phyloP scores from a whole-genome alignment of 2,888 invertebrate species.

The Exephanes ischioxanthus region DNA sequence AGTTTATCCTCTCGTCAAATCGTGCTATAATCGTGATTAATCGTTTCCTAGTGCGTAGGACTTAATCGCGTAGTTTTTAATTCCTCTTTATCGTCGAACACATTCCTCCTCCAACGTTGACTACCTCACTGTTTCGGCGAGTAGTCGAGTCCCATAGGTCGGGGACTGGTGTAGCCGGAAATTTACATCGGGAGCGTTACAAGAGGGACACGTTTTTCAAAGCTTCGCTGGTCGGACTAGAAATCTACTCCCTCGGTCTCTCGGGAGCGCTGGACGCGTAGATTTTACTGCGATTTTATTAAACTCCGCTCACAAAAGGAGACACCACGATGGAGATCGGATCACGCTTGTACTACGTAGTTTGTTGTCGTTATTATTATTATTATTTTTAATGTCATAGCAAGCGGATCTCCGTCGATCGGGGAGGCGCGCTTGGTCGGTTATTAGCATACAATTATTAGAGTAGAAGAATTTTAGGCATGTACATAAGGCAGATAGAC shows the following conservation, averaged over 20 bases:
- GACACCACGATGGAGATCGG: slow-evolving; percentile 2
- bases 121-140: slow-evolving; percentile 62
- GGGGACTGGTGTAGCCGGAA: slow-evolving; percentile 7
- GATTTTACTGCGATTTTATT: not conserved
- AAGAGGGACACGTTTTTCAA: slow-evolving; percentile 2
- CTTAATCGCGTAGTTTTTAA: slow-evolving; percentile 3
- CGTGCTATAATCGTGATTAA: slow-evolving; percentile 28
- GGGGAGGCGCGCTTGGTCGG: slow-evolving; percentile 20
- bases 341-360: not conserved
- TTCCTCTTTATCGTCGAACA: not conserved
- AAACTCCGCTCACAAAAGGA: not conserved
- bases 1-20: slow-evolving; percentile 41
- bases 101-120: slow-evolving; percentile 41
- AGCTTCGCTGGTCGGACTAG: slow-evolving; percentile 52
- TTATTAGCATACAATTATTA: slow-evolving; percentile 30
- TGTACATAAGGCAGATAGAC: slow-evolving; percentile 52
- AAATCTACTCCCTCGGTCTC: not conserved
- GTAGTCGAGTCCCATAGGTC: slow-evolving; percentile 31
- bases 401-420: slow-evolving; percentile 53
- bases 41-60: slow-evolving; percentile 17
- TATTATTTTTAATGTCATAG: slow-evolving; percentile 11
- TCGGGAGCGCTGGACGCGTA: slow-evolving; percentile 18
- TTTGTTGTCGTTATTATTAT: slow-evolving; percentile 25
- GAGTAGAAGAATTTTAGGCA: slow-evolving; percentile 38
- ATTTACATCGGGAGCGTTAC: slow-evolving; percentile 9